Base-by-base conservation (phyloP, 64 coral and sea anemone genomes). In the Hydrozoanthus tunicans region DNA sequence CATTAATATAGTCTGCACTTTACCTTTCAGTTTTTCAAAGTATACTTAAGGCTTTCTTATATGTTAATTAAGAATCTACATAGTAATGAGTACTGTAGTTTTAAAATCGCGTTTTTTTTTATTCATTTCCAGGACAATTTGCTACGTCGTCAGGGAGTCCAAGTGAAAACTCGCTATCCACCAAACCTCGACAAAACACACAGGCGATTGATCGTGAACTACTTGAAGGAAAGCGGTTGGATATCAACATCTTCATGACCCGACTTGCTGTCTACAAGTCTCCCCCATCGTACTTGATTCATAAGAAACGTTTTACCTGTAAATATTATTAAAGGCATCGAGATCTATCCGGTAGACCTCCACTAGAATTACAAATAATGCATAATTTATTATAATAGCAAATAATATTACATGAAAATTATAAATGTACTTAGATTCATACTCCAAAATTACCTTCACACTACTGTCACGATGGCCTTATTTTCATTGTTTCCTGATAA, bases 211-310 rank as follows among this genome's bases (percentile, higher is more conserved):
- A 95, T 99, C 25, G 70, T 99, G 32, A 91, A 93, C 85, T 99
- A 91, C 63, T 93, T 99, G 32, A 99, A 99, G 58, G 97, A 99
- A 85, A 95, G 97, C 61, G 97, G 97, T 25, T 99, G 97, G 97
- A 93, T 96, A 64, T 82, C 95, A 11, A 92, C 56, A 9, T 27
- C 89, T n/a, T 94, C 89, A 7, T 96, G 90, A 96, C 76, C 32
- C 32, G 2, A 80, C 17, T 70, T 6, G 83, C 5, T 80, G 32
- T 80, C 56, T 4, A 3, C 8, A 13, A 51, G 64, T 10, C 57
- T 53, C 27, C 3, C 5, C 3, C 73, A 27, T 69, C 43, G 54
- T 6, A 70, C 12, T 13, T 67, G 12, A 24, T 82, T 53, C 23
- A 15, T 23, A 14, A 10, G 32, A 43, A 43, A 43, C 32, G 2